phyloP scores from a whole-genome alignment of 1,140 invertebrate genomes.

The Pseudomyrmex gracilis region DNA sequence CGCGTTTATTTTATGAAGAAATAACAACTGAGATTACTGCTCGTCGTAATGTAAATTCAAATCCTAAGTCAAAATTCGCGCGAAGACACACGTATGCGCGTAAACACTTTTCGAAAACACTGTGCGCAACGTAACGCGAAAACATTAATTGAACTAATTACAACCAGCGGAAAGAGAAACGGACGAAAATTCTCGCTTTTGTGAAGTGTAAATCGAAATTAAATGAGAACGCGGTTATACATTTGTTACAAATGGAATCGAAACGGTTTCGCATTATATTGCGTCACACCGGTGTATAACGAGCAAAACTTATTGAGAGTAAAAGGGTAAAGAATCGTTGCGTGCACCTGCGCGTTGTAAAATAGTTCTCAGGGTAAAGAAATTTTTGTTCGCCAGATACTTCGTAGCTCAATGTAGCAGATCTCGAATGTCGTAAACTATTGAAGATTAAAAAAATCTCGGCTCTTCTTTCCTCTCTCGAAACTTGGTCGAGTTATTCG shows the following conservation, averaged over 20 bases:
- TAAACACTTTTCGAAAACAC: no score
- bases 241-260: conserved; percentile 28
- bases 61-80: not conserved
- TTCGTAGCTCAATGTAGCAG: not conserved
- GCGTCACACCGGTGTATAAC: conserved; percentile 4
- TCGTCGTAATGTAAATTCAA: not conserved
- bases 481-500: not conserved
- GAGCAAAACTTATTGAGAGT: conserved; percentile 42
- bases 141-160: conserved; percentile 42
- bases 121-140: not conserved
- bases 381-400: conserved; percentile 19
- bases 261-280: conserved; percentile 8
- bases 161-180: not conserved
- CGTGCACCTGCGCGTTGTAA: conserved; percentile 14
- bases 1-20: not conserved
- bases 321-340: conserved; percentile 39
- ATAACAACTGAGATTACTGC: conserved; percentile 2
- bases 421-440: conserved; percentile 9
- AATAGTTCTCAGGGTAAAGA: conserved; percentile 37
- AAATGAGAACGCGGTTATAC: conserved; percentile 18
- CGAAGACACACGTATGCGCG: not conserved
- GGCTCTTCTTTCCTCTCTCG: not conserved
- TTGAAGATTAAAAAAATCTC: conserved; percentile 35
- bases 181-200: conserved; percentile 26
- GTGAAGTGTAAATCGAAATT: conserved; percentile 51